Conservation (phyloP, 2,888 invertebrate species). For the Antitype chi region DNA sequence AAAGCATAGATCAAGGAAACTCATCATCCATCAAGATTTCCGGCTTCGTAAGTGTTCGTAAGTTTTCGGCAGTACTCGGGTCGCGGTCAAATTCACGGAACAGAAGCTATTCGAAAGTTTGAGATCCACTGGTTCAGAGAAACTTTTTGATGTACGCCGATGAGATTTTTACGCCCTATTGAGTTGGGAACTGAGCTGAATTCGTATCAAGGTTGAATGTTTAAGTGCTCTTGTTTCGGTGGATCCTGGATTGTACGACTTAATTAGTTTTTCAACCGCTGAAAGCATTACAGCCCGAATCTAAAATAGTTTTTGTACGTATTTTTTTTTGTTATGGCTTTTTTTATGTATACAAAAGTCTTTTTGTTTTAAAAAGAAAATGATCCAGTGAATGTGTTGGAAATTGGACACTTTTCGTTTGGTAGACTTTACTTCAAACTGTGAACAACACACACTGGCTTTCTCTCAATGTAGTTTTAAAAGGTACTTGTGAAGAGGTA, state of each 20-base stretch:
- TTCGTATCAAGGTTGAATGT: slow-evolving; percentile 7
- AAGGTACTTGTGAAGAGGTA: neutral
- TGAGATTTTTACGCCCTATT: slow-evolving; percentile 36
- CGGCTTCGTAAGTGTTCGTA: slow-evolving; percentile 50
- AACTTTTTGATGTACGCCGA: slow-evolving; percentile 45
- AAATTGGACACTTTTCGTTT: neutral
- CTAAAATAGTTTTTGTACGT: neutral
- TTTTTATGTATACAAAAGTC: no score
- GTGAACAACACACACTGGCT: neutral
- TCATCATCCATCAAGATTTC: slow-evolving; percentile 50
- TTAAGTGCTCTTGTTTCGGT: neutral
- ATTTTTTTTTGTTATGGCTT: neutral
- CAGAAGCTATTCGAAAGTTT: slow-evolving; percentile 41
- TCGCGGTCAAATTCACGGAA: slow-evolving; percentile 25
- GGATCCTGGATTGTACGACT: neutral
- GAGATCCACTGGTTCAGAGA: slow-evolving; percentile 20
- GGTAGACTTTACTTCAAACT: neutral
- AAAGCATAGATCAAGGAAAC: slow-evolving; percentile 20
- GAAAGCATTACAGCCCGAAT: neutral
- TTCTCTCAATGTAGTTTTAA: neutral
- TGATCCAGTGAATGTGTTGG: neutral
- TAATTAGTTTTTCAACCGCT: neutral
- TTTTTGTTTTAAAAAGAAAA: neutral
- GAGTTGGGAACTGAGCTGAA: slow-evolving; percentile 24
- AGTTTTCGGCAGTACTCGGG: slow-evolving; percentile 22